These are phyloP conservation scores for Eristalis pertinax DNA, from an alignment of 2,888 invertebrate genomes.

Conservation along the genomic window DNA sequence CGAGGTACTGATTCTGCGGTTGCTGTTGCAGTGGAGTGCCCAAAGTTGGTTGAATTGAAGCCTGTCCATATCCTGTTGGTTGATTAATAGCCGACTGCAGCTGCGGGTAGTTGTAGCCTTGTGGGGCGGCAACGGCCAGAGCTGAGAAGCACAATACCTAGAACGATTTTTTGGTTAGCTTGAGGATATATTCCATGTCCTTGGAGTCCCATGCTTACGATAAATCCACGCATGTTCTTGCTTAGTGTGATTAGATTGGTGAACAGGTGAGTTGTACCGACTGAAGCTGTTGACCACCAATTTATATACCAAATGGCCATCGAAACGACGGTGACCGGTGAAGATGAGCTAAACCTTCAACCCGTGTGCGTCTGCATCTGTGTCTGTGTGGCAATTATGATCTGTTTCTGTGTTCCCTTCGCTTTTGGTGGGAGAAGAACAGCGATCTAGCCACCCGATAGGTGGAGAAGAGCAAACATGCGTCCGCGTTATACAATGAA, in stretches of 20 bases:
- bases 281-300: conserved; percentile 35
- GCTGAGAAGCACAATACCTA: conserved; percentile 79
- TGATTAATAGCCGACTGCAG: conserved; percentile 7
- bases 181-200: conserved; percentile 4
- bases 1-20: conserved; percentile 46
- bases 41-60: conserved; percentile 13
- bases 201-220: conserved; percentile 76
- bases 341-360: conserved; percentile 59
- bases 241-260: conserved; percentile 74
- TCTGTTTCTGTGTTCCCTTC: conserved; percentile 39
- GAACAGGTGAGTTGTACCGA: conserved; percentile 74
- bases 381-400: conserved; percentile 34
- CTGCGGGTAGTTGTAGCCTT: conserved; percentile 79
- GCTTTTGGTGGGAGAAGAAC: conserved; percentile 39
- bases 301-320: conserved; percentile 65
- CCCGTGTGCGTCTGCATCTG: conserved; percentile 10
- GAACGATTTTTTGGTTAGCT: conserved; percentile 4
- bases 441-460: conserved; percentile 15
- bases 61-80: conserved; percentile 28
- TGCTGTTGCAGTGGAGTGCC: conserved; percentile 19
- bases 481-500: conserved; percentile 33
- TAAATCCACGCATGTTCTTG: conserved; percentile 79
- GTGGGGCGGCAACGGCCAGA: conserved; percentile 78
- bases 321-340: conserved; percentile 19
- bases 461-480: conserved; percentile 12